phyloP scores from a whole-genome alignment of 2,888 invertebrate genomes.

The Lysandra coridon region DNA sequence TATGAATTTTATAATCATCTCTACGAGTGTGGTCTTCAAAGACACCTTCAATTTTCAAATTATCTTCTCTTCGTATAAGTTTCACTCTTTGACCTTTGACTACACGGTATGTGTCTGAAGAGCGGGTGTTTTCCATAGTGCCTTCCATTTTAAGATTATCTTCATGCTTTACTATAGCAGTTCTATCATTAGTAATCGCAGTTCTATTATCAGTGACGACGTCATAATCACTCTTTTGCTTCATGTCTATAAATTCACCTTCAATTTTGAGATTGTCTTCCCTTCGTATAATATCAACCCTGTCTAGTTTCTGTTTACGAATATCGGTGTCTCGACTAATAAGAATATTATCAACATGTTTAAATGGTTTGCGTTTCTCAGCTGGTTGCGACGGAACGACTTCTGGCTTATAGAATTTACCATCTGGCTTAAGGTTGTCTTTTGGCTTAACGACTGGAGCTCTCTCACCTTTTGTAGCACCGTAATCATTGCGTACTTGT shows the following conservation, averaged over 20 bases:
- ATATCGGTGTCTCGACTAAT: constrained; percentile 70
- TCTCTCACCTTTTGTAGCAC: constrained; percentile 81
- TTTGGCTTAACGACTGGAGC: constrained; percentile 81
- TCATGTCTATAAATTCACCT: constrained; percentile 80
- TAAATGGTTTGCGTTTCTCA: constrained; percentile 79
- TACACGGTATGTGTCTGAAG: constrained; percentile 77
- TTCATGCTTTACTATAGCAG: constrained; percentile 77
- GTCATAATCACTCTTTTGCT: constrained; percentile 78
- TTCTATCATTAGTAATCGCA: constrained; percentile 74
- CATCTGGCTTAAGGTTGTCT: constrained; percentile 84
- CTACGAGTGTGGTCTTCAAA: constrained; percentile 77
- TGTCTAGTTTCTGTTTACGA: constrained; percentile 73
- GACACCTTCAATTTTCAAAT: constrained; percentile 84
- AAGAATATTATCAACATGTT: constrained; percentile 81
- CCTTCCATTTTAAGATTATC: constrained; percentile 85
- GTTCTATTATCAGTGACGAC: constrained; percentile 74
- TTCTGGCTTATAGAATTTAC: constrained; percentile 77
- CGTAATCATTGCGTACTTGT: constrained; percentile 75
- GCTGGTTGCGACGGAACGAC: constrained; percentile 73
- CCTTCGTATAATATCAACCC: constrained; percentile 80
- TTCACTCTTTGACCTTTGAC: constrained; percentile 80
- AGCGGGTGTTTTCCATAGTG: constrained; percentile 76
- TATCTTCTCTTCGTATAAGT: constrained; percentile 76
- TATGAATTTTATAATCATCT: constrained; percentile 80
- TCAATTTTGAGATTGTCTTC: constrained; percentile 83